Evolutionary conservation across 2,797 vertebrate genomes (phyloP).

Genomic region (Sphenodon punctatus): DNA sequence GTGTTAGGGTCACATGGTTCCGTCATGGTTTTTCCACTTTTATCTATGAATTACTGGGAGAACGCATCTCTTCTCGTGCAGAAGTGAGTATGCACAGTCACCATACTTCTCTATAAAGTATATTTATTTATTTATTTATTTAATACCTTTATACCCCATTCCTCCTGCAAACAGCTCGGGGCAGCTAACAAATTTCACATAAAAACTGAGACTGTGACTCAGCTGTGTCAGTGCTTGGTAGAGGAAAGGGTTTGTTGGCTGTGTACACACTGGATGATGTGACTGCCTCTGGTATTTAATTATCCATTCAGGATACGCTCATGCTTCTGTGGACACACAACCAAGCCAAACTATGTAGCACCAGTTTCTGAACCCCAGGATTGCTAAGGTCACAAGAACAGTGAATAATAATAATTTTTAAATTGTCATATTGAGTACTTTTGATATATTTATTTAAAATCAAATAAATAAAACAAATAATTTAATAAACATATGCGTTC

Average conservation of each 20-base stretch:
- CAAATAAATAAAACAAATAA: slow-evolving; percentile 51
- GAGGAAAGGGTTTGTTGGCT: too few relatives aligned
- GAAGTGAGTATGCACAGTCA: too few relatives aligned
- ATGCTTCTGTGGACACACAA: neutral
- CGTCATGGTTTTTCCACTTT: neutral
- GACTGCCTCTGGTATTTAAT: neutral
- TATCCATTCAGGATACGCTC: neutral
- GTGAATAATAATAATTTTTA: neutral
- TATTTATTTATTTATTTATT: too few relatives aligned
- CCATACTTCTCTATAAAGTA: too few relatives aligned
- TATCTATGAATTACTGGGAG: slow-evolving; percentile 25
- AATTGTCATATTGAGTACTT: slow-evolving; percentile 21
- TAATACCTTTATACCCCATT: too few relatives aligned
- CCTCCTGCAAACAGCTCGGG: too few relatives aligned
- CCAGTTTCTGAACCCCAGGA: neutral
- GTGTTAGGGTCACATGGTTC: neutral
- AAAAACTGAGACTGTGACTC: too few relatives aligned
- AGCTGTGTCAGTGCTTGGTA: too few relatives aligned
- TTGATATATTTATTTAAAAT: slow-evolving; percentile 59
- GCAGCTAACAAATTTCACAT: too few relatives aligned
- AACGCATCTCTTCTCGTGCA: slow-evolving; percentile 36
- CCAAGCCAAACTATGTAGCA: fast-evolving
- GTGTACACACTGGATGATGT: too few relatives aligned
- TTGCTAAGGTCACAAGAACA: neutral
- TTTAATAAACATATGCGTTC: slow-evolving; percentile 59